phyloP scores from a whole-genome alignment of 2,888 invertebrate genomes.

The Ectemnius continuus region DNA sequence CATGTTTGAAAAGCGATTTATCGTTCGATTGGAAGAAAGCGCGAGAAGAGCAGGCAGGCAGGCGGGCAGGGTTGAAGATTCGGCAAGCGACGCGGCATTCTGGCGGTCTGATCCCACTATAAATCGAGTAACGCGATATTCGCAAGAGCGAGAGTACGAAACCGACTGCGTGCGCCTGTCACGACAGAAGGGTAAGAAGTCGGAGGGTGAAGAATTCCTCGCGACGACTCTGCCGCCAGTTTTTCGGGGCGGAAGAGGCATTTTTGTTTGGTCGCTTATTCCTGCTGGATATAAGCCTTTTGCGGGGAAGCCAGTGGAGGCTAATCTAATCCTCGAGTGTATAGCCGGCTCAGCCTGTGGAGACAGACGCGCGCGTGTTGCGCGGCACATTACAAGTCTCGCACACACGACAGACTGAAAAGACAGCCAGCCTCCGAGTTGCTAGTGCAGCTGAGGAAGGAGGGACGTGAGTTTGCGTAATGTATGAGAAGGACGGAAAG shows the following conservation, averaged over 20 bases:
- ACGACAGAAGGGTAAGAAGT: slow-evolving; percentile 8
- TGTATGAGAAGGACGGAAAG: slow-evolving; percentile 55
- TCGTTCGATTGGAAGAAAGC: slow-evolving; percentile 25
- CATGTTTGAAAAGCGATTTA: neutral
- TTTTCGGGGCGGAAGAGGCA: slow-evolving; percentile 62
- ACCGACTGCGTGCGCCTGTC: neutral
- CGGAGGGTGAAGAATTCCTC: slow-evolving; percentile 57
- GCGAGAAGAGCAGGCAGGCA: slow-evolving; percentile 11
- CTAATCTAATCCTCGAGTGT: slow-evolving; percentile 74
- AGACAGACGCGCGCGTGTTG: slow-evolving; percentile 46
- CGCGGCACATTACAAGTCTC: slow-evolving; percentile 31
- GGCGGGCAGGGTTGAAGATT: slow-evolving; percentile 28
- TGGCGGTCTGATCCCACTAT: slow-evolving; percentile 49
- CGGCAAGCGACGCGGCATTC: slow-evolving; percentile 41
- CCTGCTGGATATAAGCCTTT: slow-evolving; percentile 70
- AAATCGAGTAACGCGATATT: slow-evolving; percentile 51
- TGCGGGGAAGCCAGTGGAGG: slow-evolving; percentile 70
- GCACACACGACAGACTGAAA: slow-evolving; percentile 33
- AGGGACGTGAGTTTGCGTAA: slow-evolving; percentile 50
- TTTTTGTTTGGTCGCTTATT: slow-evolving; percentile 72
- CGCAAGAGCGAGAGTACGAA: slow-evolving; percentile 12
- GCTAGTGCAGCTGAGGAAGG: neutral
- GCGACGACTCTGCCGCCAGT: slow-evolving; percentile 49
- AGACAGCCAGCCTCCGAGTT: slow-evolving; percentile 7
- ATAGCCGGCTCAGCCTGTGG: slow-evolving; percentile 62